Percentiles rank a stretch among this genome's conserved stretches.
Evolutionary conservation across 2,113 vertebrate genomes (phyloP).

Genomic region (Damaliscus lunatus): DNA sequence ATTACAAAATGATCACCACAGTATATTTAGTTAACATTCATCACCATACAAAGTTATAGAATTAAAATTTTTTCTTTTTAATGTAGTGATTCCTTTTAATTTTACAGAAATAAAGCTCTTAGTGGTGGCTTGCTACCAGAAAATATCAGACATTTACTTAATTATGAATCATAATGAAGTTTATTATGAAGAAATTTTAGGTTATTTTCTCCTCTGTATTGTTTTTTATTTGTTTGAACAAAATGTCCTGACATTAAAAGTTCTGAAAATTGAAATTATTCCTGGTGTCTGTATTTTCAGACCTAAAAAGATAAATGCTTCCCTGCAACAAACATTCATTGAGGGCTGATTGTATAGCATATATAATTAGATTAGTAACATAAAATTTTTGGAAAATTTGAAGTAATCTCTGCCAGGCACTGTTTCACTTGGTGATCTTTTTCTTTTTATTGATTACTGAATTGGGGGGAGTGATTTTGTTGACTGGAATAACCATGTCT

Average conservation of each 20-base stretch:
- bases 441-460: background rate
- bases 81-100: background rate
- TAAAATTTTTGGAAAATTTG: background rate
- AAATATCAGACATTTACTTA: conserved; percentile 4
- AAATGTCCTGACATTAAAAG: conserved; percentile 19
- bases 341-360: background rate
- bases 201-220: background rate
- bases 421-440: background rate
- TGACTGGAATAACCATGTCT: background rate
- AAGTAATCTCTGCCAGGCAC: background rate
- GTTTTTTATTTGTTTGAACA: conserved; percentile 16
- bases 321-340: background rate
- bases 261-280: conserved; percentile 26
- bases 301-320: background rate
- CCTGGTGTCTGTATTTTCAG: background rate
- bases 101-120: conserved; percentile 17
- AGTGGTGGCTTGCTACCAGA: background rate
- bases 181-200: background rate
- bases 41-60: background rate
- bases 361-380: background rate
- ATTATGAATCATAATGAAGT: background rate
- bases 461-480: background rate
- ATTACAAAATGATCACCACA: background rate
- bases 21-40: background rate
- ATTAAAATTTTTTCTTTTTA: background rate